Conservation (phyloP, 2,888 invertebrate genomes). For the Germaria angustata region DNA sequence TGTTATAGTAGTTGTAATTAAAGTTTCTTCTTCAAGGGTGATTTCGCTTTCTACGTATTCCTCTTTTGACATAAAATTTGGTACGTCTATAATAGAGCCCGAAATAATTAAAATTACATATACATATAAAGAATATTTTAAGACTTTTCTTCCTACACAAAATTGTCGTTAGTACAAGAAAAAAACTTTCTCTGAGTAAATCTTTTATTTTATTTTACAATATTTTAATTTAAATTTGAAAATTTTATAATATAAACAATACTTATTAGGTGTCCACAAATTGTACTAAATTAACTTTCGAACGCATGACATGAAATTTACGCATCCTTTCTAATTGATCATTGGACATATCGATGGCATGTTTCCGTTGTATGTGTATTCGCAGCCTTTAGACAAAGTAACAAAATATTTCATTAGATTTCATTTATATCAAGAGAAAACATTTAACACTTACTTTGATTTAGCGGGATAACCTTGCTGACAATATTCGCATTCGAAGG, state of each 20-base stretch:
- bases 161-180: neutral
- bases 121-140: neutral
- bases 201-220: constrained; percentile 15
- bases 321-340: constrained; percentile 73
- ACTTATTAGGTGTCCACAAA: constrained; percentile 39
- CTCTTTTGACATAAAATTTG: neutral
- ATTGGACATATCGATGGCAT: constrained; percentile 66
- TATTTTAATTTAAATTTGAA: neutral
- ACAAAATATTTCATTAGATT: neutral
- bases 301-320: constrained; percentile 71
- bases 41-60: neutral
- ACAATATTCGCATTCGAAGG: constrained; percentile 72
- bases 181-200: neutral
- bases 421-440: neutral
- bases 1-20: constrained; percentile 5
- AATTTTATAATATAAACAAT: neutral
- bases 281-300: constrained; percentile 70
- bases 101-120: neutral
- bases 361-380: constrained; percentile 70
- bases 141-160: neutral
- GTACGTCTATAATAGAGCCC: constrained; percentile 24
- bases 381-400: constrained; percentile 67
- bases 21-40: neutral
- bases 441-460: constrained; percentile 69
- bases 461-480: constrained; percentile 71